A percentile compares a stretch with the other conserved stretches of the same genome.
Evolutionary conservation across 64 coral and sea anemone genomes (phyloP).

Genomic region (Anthopleura sola): DNA sequence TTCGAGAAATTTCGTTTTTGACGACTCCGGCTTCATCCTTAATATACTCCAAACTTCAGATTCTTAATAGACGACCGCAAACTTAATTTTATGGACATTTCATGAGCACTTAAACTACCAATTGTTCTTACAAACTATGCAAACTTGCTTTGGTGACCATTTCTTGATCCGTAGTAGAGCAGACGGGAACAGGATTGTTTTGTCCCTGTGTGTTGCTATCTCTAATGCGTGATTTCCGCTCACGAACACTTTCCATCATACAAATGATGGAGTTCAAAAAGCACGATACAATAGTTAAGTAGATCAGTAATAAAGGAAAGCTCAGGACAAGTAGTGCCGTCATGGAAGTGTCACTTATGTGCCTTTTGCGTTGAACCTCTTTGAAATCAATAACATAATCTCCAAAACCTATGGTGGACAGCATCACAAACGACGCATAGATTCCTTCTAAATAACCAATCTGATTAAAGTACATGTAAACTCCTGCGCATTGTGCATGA

Average conservation of each 20-base stretch:
- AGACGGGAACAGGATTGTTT: neutral
- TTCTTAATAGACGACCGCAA: too few species aligned
- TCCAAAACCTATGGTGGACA: constrained; percentile 2
- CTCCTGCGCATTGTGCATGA: neutral
- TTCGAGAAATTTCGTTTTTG: too few species aligned
- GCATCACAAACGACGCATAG: constrained; percentile 4
- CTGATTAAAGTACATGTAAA: neutral
- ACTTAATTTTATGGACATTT: too few species aligned
- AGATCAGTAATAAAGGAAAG: neutral
- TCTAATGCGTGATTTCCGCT: neutral
- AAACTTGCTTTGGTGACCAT: too few species aligned
- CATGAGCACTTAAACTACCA: too few species aligned
- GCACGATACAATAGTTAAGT: constrained; percentile 2
- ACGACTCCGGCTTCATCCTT: too few species aligned
- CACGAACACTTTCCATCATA: neutral
- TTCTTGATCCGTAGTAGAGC: too few species aligned
- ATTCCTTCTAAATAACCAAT: neutral
- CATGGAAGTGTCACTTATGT: neutral
- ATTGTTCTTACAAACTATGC: too few species aligned
- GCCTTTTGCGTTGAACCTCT: neutral
- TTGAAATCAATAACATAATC: neutral
- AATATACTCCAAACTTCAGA: too few species aligned
- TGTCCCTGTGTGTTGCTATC: neutral
- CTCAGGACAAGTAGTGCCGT: neutral
- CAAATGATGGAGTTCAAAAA: neutral